Evolutionary conservation across 1,140 invertebrate species (phyloP).

Genomic region (Drosophila ercepeae): DNA sequence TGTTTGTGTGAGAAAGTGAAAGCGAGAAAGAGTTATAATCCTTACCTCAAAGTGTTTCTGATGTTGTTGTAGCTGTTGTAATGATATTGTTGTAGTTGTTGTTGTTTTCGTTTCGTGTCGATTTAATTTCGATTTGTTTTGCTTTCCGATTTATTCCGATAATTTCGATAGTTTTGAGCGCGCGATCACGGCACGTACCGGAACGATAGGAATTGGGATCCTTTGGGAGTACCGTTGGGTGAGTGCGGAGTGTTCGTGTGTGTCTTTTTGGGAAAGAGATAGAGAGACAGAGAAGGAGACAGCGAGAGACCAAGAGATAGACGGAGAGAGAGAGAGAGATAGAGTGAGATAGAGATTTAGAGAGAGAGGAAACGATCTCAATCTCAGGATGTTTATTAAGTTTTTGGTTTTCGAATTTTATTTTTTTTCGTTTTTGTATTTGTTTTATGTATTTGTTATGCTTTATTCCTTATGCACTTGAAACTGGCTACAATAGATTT

Average conservation of each 20-base stretch:
- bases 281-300: conserved; percentile 27
- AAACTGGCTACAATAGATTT: conserved; percentile 19
- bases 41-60: conserved; percentile 71
- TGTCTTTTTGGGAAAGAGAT: conserved; percentile 38
- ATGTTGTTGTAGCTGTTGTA: conserved; percentile 34
- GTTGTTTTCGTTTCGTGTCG: conserved; percentile 42
- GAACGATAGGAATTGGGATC: conserved; percentile 31
- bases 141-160: conserved; percentile 11
- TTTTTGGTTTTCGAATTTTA: neutral
- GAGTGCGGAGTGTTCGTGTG: conserved; percentile 66
- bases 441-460: conserved; percentile 21
- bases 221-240: conserved; percentile 49
- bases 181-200: conserved; percentile 41
- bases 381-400: conserved; percentile 19
- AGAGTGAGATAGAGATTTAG: conserved; percentile 25
- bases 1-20: conserved; percentile 48
- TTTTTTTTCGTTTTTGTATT: neutral
- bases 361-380: conserved; percentile 43
- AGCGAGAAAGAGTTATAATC: conserved; percentile 66
- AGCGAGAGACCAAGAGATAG: conserved; percentile 13
- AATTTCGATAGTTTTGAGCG: conserved; percentile 32
- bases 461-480: conserved; percentile 40
- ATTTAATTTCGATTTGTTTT: conserved; percentile 30
- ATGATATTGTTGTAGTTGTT: conserved; percentile 38
- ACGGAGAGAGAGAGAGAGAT: conserved; percentile 18